Base-by-base conservation (phyloP, 2,113 vertebrate species). In the Piaya cayana region DNA sequence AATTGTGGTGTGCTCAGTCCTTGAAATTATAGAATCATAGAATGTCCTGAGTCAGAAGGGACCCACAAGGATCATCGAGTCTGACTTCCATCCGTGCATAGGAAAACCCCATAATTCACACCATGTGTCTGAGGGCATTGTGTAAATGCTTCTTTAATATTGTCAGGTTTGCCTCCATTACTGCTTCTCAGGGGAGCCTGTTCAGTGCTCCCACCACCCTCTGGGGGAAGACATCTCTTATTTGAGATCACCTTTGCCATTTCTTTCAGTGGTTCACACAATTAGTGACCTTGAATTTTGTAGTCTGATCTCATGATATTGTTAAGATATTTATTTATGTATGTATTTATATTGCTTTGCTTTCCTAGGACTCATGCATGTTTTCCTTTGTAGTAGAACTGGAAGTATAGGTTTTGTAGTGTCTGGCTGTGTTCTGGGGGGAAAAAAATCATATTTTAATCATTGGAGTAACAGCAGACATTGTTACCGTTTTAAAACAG, bases 401-500 rank as follows among this genome's bases (percentile, higher is more conserved):
- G 58, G 68, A 95, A 81, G 60, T 88, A 53, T 71, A 43, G 36
- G 30, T 59, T 93, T 88, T 92, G 25, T 60, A 92, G 29, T 80
- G n/a, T 75, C 32, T 85, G 52, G 59, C 62, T 87, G 21, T 49
- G 34, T 94, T 90, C 25, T 86, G 69, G 50, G 21, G 5, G 60
- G 37, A 45, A 39, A 71, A 85, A 58, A 43, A 1, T 11, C 0
- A 1, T 63, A 36, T 86, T 86, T 75, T 75, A 86, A 36, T 86
- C 30, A 32, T 47, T 83, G 60, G 25, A 86, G 94, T 82, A 83
- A 86, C 83, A 81, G n/a, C 21, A 89, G 45, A n/a, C 64, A 75
- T 83, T 91, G 62, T 92, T 11, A 39, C 30, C 62, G 20, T 91
- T 93, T 91, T 92, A 64, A 90, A 95, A 75, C 64, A 88, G 52